Base-by-base conservation (phyloP, 30 jellyfish, hydroid and myxozoan species). In the Hydractinia symbiolongicarpus region DNA sequence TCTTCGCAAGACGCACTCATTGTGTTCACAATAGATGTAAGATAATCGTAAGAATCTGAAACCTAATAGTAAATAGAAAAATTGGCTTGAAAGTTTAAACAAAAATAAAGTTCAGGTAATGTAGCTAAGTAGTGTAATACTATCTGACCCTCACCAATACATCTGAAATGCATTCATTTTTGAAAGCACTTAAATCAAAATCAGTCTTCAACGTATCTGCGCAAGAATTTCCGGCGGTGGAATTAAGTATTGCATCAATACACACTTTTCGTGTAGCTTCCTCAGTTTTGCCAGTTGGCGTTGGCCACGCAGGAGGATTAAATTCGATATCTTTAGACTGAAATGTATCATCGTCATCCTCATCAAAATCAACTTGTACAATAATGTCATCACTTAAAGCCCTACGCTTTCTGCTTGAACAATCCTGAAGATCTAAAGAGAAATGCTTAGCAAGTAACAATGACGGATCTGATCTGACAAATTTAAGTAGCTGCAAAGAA, bases 151-250 rank as follows among this genome's bases (percentile, higher is more conserved):
- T 64, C 40, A 64, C 74, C 74, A 64, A 64, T n/a, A 64, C 40
- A 51, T 64, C 74, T 13, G 74, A 64, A 6, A 64, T 64, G 40
- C 74, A 64, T 64, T 64, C 74, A 64, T 64, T 64, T 64, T 64
- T 64, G 16, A 64, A 64, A 51, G 74, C 19, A n/a, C 4, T 6
- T 7, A 64, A 64, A 64, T 64, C 74, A 64, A 64, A 64, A 13
- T 64, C 74, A 64, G 4, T 13, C 40, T 64, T 7, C 9, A 64
- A 51, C 4, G 40, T 51, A 6, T 51, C 6, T n/a, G 40, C 74
- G 40, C 74, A 64, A n/a, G 74, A 44, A n/a, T 64, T 64, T 13
- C 74, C 74, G 4, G 74, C 19, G 4, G 74, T 64, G 4, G 74
- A 64, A 51, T 64, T 64, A 7, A 64, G 40, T n/a, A 64, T 64